phyloP scores from a whole-genome alignment of 2,888 invertebrate genomes.

The Zygothrica quintamaculata region DNA sequence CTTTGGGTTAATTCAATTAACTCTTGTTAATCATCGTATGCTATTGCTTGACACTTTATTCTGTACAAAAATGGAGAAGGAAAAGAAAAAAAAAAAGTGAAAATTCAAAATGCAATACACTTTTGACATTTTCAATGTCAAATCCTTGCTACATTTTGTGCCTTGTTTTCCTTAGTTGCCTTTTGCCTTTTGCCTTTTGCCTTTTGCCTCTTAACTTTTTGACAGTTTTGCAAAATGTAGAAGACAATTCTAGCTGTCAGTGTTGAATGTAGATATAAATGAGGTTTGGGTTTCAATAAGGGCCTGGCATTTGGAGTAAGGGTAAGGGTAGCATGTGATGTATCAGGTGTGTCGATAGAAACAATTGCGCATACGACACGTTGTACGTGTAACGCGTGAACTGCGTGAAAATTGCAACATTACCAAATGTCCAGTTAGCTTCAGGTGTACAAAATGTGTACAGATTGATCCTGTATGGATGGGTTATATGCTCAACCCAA shows the following conservation, averaged over 20 bases:
- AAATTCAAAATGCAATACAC: too few relatives aligned
- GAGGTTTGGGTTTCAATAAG: conserved; percentile 5
- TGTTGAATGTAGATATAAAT: conserved; percentile 20
- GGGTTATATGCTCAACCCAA: too few relatives aligned
- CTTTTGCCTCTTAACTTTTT: conserved; percentile 34
- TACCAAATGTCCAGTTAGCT: conserved; percentile 73
- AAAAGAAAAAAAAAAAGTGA: too few relatives aligned
- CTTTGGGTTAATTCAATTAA: conserved; percentile 3
- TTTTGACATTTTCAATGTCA: too few relatives aligned
- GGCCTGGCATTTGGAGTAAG: conserved; percentile 2
- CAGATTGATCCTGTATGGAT: too few relatives aligned
- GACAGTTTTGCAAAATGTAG: conserved; percentile 70
- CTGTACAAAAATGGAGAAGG: too few relatives aligned
- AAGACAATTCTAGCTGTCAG: conserved; percentile 82
- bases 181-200: conserved; percentile 14
- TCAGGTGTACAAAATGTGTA: neutral
- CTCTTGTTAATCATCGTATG: conserved; percentile 1
- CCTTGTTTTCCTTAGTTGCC: too few relatives aligned
- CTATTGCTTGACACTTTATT: too few relatives aligned
- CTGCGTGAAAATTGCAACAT: conserved; percentile 83
- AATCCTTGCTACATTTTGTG: too few relatives aligned
- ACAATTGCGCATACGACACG: conserved; percentile 75
- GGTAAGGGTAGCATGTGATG: conserved; percentile 7
- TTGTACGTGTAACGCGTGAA: conserved; percentile 46
- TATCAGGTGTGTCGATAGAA: conserved; percentile 56